These are phyloP conservation scores for Bellardia pandia DNA, from an alignment of 2,888 invertebrate species.

Conservation along the genomic window DNA sequence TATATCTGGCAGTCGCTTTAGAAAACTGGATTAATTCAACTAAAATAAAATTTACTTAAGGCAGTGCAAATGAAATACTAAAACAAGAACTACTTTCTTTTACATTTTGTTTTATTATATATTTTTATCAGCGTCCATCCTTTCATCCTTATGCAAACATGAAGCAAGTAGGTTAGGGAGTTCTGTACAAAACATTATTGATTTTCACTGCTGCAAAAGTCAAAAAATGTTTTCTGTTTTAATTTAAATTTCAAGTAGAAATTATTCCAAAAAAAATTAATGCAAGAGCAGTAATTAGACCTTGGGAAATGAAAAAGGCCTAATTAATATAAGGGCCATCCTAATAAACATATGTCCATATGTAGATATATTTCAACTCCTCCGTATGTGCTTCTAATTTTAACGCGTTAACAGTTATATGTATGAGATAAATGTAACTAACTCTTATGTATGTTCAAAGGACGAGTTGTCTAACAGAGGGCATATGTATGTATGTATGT, in stretches of 20 bases:
- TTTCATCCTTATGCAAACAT: background rate
- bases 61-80: background rate
- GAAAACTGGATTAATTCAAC: conserved; percentile 13
- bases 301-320: too few species aligned
- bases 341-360: too few species aligned
- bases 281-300: too few species aligned
- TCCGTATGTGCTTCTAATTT: background rate
- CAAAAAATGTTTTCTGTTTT: too few species aligned
- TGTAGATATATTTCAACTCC: background rate
- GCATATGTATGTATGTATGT: background rate
- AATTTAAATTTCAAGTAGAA: too few species aligned
- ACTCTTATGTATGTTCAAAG: background rate
- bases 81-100: background rate
- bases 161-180: too few species aligned
- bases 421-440: too few species aligned
- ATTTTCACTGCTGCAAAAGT: too few species aligned
- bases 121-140: background rate
- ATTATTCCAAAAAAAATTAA: too few species aligned
- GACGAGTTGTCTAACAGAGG: background rate
- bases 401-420: background rate
- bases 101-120: background rate
- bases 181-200: too few species aligned
- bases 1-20: background rate
- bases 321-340: too few species aligned
- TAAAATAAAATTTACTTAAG: conserved; percentile 30